Evolutionary conservation across 1,140 invertebrate species (phyloP).

Genomic region (Drosophila ercepeae): DNA sequence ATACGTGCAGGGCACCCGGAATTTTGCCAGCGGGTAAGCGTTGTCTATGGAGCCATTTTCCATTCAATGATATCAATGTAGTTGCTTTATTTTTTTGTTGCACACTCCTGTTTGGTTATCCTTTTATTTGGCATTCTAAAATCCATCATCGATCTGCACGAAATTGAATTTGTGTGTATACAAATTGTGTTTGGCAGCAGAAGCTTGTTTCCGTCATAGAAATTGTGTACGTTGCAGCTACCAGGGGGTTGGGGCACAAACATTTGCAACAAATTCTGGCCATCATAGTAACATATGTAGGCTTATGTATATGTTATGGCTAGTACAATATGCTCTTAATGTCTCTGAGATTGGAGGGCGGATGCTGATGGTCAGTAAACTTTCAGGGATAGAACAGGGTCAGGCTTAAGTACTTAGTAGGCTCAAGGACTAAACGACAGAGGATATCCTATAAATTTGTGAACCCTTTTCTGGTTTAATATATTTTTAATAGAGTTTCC

Average conservation of each 20-base stretch:
- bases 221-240: background rate
- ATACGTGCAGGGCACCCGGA: conserved; percentile 91
- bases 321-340: background rate
- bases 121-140: background rate
- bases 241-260: background rate
- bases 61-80: too few species aligned
- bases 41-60: background rate
- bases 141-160: background rate
- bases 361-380: background rate
- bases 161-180: background rate
- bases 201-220: background rate
- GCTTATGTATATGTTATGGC: background rate
- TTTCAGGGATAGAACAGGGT: background rate
- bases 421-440: too few species aligned
- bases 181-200: background rate
- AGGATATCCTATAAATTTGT: too few species aligned
- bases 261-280: background rate
- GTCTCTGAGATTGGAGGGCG: background rate
- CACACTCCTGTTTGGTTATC: background rate
- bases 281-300: background rate
- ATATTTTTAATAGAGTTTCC: background rate
- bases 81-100: background rate
- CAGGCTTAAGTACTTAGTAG: too few species aligned
- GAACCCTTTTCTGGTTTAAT: too few species aligned
- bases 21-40: conserved; percentile 89